Evolutionary conservation across 92 coral and sea anemone species (phyloP).

Genomic region (Umimayanthus chanpuru): DNA sequence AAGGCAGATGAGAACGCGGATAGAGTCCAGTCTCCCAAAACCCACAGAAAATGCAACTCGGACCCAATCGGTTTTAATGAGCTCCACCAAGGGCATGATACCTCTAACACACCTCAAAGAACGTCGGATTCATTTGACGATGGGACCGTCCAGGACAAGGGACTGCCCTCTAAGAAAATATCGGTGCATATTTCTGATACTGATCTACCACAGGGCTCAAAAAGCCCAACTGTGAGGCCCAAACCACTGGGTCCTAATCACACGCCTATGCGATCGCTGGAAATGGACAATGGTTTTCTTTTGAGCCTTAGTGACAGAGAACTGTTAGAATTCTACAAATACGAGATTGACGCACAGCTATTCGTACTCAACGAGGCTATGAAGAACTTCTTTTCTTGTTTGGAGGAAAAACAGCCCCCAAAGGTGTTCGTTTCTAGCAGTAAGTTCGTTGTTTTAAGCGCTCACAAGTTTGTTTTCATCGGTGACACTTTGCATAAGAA

Average conservation of each 20-base stretch:
- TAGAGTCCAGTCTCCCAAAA: slow-evolving; percentile 28
- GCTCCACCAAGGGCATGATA: slow-evolving; percentile 6
- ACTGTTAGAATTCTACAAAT: slow-evolving; percentile 83
- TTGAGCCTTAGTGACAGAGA: slow-evolving; percentile 80
- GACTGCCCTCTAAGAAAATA: slow-evolving; percentile 38
- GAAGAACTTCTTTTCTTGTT: slow-evolving; percentile 79
- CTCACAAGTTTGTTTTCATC: slow-evolving; percentile 92
- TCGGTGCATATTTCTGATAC: slow-evolving; percentile 77
- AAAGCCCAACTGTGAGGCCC: slow-evolving; percentile 49
- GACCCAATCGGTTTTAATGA: slow-evolving; percentile 71
- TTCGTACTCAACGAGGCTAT: slow-evolving; percentile 93
- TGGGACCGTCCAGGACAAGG: slow-evolving; percentile 41
- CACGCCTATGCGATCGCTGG: slow-evolving; percentile 19
- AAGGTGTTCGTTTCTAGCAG: slow-evolving; percentile 93
- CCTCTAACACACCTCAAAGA: slow-evolving; percentile 43
- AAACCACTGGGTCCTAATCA: slow-evolving; percentile 3
- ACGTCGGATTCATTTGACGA: slow-evolving; percentile 58
- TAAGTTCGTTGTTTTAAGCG: slow-evolving; percentile 94
- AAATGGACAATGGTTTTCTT: slow-evolving; percentile 64
- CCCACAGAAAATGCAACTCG: slow-evolving; percentile 75
- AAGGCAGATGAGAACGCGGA: slow-evolving; percentile 49
- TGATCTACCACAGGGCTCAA: slow-evolving; percentile 65
- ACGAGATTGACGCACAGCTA: slow-evolving; percentile 91
- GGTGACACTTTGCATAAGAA: slow-evolving; percentile 89
- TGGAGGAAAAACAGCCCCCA: slow-evolving; percentile 81